A percentile compares a stretch with the other conserved stretches of the same genome.
Evolutionary conservation across 2,797 vertebrate species (phyloP).

Genomic region (Catamblyrhynchus diadema): DNA sequence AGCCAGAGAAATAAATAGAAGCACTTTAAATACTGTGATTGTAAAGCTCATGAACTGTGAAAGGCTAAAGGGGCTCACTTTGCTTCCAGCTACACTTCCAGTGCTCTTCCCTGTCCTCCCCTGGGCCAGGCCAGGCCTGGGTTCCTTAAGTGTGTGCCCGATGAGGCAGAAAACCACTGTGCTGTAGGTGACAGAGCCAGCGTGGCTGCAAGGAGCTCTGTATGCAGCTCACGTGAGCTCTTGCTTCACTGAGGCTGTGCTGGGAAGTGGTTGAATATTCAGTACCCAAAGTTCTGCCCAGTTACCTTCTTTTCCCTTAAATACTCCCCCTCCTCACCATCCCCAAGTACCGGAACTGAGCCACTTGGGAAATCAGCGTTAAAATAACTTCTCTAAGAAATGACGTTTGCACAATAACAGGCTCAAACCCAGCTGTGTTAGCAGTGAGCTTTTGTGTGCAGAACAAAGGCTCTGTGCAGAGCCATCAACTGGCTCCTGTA

Average conservation of each 20-base stretch:
- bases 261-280: not conserved
- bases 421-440: not conserved
- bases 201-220: not conserved
- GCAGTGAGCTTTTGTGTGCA: constrained; percentile 37
- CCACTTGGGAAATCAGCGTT: not conserved
- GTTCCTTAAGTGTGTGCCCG: not conserved
- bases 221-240: not conserved
- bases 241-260: not conserved
- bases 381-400: constrained; percentile 9
- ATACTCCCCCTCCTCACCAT: not conserved
- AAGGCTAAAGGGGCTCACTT: not conserved
- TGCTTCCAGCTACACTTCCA: not conserved
- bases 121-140: not conserved
- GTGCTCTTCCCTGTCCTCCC: not conserved
- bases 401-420: not conserved
- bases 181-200: not conserved
- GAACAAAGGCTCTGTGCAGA: constrained; percentile 46
- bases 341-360: not conserved
- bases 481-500: not conserved
- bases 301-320: not conserved
- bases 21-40: not conserved
- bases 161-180: not conserved
- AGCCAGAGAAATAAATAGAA: not conserved
- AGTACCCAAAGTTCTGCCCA: not conserved
- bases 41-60: not conserved